Conservation (phyloP, 2,888 invertebrate genomes). For the Lasius platythorax region DNA sequence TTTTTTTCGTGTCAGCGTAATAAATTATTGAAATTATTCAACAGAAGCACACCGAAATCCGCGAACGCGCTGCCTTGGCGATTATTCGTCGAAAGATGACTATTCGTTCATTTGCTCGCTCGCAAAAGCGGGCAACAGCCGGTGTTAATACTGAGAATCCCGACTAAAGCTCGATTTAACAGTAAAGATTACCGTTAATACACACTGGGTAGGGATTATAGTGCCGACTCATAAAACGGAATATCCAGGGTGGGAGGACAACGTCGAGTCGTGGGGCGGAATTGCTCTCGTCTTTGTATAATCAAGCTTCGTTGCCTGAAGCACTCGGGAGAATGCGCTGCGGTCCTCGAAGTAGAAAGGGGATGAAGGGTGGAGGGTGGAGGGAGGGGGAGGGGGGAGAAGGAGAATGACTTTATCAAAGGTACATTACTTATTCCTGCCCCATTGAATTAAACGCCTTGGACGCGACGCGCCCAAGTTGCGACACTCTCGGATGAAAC, state of each 20-base stretch:
- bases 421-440: conserved; percentile 69
- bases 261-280: conserved; percentile 46
- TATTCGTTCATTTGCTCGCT: neutral
- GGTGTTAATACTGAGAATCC: conserved; percentile 58
- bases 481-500: conserved; percentile 19
- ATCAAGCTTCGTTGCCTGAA: conserved; percentile 69
- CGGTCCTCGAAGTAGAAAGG: conserved; percentile 10
- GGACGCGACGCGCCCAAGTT: conserved; percentile 50
- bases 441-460: conserved; percentile 65
- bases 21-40: conserved; percentile 14
- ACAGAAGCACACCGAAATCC: neutral
- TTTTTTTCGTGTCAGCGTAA: neutral
- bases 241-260: conserved; percentile 27
- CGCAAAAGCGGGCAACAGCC: conserved; percentile 12
- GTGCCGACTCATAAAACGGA: conserved; percentile 57
- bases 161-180: conserved; percentile 61
- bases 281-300: conserved; percentile 73
- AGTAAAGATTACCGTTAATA: conserved; percentile 71
- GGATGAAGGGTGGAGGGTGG: neutral
- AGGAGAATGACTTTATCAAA: conserved; percentile 64
- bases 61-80: neutral
- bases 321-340: conserved; percentile 27
- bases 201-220: conserved; percentile 68
- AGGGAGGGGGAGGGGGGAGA: neutral
- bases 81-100: neutral